Evolutionary conservation across 2,888 invertebrate genomes (phyloP).

Genomic region (Lottia gigantea): DNA sequence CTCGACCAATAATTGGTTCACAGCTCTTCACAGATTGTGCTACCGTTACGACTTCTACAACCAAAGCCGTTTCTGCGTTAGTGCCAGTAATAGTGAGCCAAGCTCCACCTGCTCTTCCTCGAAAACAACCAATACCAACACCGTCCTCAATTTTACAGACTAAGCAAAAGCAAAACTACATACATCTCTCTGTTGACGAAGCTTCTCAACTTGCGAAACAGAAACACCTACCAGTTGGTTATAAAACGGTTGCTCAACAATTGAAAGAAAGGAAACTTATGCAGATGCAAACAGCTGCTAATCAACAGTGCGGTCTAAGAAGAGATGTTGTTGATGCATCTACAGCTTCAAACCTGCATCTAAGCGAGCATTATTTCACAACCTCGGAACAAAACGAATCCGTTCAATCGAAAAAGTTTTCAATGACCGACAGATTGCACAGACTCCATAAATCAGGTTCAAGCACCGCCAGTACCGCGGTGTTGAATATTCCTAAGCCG

Average conservation of each 20-base stretch:
- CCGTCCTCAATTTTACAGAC: not conserved
- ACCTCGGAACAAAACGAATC: not conserved
- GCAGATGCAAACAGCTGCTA: no score
- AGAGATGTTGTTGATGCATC: no score
- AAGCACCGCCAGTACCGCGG: slow-evolving; percentile 4
- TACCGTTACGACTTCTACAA: not conserved
- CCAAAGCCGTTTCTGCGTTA: not conserved
- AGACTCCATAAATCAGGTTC: slow-evolving; percentile 13
- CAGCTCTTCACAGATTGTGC: not conserved
- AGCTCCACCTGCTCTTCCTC: not conserved
- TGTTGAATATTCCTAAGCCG: slow-evolving; percentile 22
- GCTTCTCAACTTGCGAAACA: not conserved
- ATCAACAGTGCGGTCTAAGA: no score
- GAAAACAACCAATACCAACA: not conserved
- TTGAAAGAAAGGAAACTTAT: not conserved
- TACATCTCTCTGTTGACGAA: not conserved
- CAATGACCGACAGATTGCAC: slow-evolving; percentile 29
- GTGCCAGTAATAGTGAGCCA: not conserved
- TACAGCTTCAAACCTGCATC: no score
- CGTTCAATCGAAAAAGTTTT: slow-evolving; percentile 20
- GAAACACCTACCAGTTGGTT: not conserved
- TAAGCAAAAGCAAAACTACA: not conserved
- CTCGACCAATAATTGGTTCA: not conserved
- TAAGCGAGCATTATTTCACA: no score
- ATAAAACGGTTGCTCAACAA: not conserved